These are phyloP conservation scores for Rutpela maculata DNA, from an alignment of 2,888 invertebrate genomes.

Conservation along the genomic window DNA sequence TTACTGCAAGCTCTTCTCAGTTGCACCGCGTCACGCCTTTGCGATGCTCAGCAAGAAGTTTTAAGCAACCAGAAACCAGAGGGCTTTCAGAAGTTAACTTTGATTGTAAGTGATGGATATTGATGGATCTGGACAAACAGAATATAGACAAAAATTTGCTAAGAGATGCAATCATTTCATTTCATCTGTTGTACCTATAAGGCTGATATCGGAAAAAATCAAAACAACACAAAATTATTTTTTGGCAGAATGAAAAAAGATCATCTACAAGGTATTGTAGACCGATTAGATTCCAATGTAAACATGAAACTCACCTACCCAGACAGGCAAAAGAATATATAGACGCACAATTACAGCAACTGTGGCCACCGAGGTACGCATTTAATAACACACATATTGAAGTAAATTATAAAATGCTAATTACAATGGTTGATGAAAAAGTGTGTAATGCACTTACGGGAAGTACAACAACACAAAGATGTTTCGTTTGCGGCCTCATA, in stretches of 20 bases:
- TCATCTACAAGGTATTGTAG: no score
- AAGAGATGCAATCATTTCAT: no score
- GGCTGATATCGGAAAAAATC: no score
- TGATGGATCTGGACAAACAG: slow-evolving; percentile 35
- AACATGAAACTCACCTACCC: no score
- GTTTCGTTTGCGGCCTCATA: slow-evolving; percentile 37
- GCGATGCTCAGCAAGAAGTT: background rate
- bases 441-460: slow-evolving; percentile 55
- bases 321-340: slow-evolving; percentile 20
- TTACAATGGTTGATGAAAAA: slow-evolving; percentile 64
- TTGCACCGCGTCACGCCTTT: slow-evolving; percentile 25
- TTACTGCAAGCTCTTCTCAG: slow-evolving; percentile 18
- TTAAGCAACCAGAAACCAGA: no score
- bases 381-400: background rate
- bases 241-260: slow-evolving; percentile 53
- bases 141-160: slow-evolving; percentile 1
- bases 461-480: slow-evolving; percentile 51
- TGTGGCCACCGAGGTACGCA: background rate
- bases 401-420: slow-evolving; percentile 42
- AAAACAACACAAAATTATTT: no score
- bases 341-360: background rate
- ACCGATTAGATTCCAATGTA: no score
- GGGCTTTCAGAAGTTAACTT: no score
- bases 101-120: slow-evolving; percentile 28
- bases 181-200: no score